These are phyloP conservation scores for Pachyuromys duprasi DNA, from an alignment of 2,797 vertebrate genomes.

Conservation along the genomic window DNA sequence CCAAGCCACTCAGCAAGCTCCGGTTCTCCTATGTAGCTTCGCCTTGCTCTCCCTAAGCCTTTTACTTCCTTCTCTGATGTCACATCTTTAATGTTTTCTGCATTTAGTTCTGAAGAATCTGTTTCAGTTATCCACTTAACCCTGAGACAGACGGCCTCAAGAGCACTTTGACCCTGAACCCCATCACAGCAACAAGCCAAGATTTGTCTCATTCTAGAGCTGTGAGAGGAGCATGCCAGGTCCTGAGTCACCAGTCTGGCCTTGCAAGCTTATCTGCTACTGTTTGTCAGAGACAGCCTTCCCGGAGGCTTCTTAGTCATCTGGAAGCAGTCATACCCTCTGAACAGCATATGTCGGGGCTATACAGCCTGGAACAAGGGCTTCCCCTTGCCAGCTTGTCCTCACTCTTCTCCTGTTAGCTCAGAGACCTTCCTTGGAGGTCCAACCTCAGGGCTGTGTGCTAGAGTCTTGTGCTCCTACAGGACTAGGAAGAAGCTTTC, in stretches of 20 bases:
- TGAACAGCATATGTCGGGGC: no score
- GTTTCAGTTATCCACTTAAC: neutral
- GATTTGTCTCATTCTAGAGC: neutral
- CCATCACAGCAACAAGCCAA: neutral
- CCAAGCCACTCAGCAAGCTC: neutral
- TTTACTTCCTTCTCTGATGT: neutral
- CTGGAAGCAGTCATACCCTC: neutral
- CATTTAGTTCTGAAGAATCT: neutral
- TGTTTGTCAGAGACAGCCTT: neutral
- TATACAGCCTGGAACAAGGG: neutral
- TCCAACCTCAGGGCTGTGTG: neutral
- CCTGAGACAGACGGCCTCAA: neutral
- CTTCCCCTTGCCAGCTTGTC: neutral
- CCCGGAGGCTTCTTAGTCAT: neutral
- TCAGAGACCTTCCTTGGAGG: neutral
- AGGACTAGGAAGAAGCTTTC: neutral
- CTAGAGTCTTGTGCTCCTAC: neutral
- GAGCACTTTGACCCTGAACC: neutral
- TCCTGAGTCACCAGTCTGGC: neutral
- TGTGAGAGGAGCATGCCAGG: neutral
- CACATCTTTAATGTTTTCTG: neutral
- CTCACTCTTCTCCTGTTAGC: neutral
- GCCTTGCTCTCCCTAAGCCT: neutral
- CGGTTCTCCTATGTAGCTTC: neutral
- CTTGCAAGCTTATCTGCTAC: neutral